Evolutionary conservation across 2,797 vertebrate species (phyloP), one percentile per base, ranked within the genome.

Genomic region (Takifugu ocellatus): DNA sequence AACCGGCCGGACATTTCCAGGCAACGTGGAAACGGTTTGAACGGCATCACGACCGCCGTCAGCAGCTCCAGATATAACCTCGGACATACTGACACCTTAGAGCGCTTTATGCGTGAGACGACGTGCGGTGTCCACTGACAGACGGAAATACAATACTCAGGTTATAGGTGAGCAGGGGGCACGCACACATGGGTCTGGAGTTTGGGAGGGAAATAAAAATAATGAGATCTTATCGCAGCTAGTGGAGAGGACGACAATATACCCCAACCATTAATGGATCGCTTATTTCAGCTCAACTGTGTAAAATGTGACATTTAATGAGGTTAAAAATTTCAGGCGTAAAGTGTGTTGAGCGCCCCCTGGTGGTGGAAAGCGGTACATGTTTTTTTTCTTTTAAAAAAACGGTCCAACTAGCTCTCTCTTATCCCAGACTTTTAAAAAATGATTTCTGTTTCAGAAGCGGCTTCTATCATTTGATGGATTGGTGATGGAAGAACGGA

Each of bases 21-120:
- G 82, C 83, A 82, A 75, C 73, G 75, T 85, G 85, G 85, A 87
- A 87, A 88, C 80, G 78, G 63, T 51, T 54, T 33, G 12, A 17
- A 47, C 69, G 59, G 75, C 62, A 72, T 79, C 81, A 83, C n/a
- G 12, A 46, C 52, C 27, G 2, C 45, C 12, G 74, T 79, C 75
- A 59, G 71, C 72, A 64, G 43, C 59, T 68, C 79, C 79, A 47
- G 67, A 75, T 82, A 75, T 81, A 82, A 81, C 74, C 66, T 17
- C 71, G 62, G 73, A 63, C 72, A 66, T 47, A 61, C 63, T 57
- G 79, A 78, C 74, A 75, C 68, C 44, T 65, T 74, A n/a, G 54
- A 61, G 57, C 65, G 71, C 72, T 72, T 81, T 72, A 82, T 74
- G 74, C 70, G 64, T 74, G 66, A 68, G 54, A 54, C 27, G 48